Base-by-base conservation (phyloP, 2,797 vertebrate species). In the Macrochelys suwanniensis region DNA sequence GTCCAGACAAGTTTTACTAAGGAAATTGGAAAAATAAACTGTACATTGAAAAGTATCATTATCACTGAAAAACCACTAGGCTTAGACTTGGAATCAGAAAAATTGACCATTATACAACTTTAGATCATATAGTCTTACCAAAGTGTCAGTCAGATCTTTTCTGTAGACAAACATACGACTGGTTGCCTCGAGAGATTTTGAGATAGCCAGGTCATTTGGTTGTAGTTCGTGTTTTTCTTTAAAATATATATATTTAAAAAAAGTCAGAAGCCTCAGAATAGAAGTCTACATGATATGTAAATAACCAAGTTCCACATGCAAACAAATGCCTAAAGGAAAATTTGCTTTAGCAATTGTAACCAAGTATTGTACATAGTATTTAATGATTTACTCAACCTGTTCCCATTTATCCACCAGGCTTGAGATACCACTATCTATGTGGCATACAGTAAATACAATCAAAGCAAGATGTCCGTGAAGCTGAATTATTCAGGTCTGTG, bases 81-180 rank as follows among this genome's bases (percentile, higher is more conserved):
- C 80, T 76, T 78, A 77, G 8, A 84, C 68, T 78, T 49, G 23
- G 12, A 92, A 19, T 74, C 31, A 89, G 12, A 87, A 15, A 82
- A 89, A 88, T 5, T 0, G 68, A 88, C 95, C 6, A 82, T 49
- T 9, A 2, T n/a, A 8, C 2, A 96, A 84, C 33, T 47, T 80
- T 11, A 78, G 1, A 85, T 87, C 26, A 83, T 4, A 45, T 16
- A 93, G 71, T 93, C 98, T 98, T 98, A 99, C 99, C 99, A 99
- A 97, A 95, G 99, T 98, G 96, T 99, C 99, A 2, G 98, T 98
- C 86, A 99, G 97, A 96, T 99, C 99, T 97, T 99, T 99, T 97
- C 98, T 98, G 98, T 99, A 99, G 51, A 99, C 98, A 90, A 99
- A 99, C 94, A 99, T 98, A 83, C 99, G 99, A 97, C 98, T 98